Conservation (phyloP, 2,888 invertebrate species). For the Laothoe populi region DNA sequence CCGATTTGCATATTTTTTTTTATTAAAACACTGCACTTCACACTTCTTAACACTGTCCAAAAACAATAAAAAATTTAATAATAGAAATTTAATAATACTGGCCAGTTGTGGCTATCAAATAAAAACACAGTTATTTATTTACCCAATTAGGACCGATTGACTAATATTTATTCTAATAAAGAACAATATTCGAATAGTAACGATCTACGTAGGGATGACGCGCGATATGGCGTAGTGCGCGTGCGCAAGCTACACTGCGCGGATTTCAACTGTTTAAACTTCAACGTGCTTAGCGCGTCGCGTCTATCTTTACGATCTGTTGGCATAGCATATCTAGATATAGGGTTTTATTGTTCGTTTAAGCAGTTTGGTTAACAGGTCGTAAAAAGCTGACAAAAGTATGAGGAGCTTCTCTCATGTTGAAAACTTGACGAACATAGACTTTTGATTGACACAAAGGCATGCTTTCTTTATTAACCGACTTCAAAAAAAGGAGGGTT, state of each 20-base stretch:
- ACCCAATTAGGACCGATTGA: not conserved
- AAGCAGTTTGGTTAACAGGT: slow-evolving; percentile 4
- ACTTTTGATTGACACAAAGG: not conserved
- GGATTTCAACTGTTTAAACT: slow-evolving; percentile 71
- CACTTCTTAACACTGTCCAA: slow-evolving; percentile 13
- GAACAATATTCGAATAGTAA: slow-evolving; percentile 28
- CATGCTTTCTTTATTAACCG: too few relatives aligned
- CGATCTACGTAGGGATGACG: slow-evolving; percentile 42
- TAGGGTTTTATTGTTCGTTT: slow-evolving; percentile 36
- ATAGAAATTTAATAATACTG: not conserved
- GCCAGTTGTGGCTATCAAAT: slow-evolving; percentile 27
- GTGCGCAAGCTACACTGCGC: slow-evolving; percentile 75
- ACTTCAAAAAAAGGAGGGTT: too few relatives aligned
- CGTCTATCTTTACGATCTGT: slow-evolving; percentile 48
- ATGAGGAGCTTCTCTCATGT: not conserved
- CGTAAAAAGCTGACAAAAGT: slow-evolving; percentile 13
- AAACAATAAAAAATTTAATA: not conserved
- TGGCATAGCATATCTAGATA: slow-evolving; percentile 44
- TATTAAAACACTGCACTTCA: slow-evolving; percentile 24
- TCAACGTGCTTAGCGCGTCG: slow-evolving; percentile 39
- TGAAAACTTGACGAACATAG: not conserved
- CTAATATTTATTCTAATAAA: slow-evolving; percentile 36
- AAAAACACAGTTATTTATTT: slow-evolving; percentile 30
- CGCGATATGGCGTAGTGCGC: slow-evolving; percentile 53
- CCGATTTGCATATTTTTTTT: slow-evolving; percentile 40